These are phyloP conservation scores for Athripsodes cinereus DNA, from an alignment of 2,888 invertebrate species.

Conservation along the genomic window DNA sequence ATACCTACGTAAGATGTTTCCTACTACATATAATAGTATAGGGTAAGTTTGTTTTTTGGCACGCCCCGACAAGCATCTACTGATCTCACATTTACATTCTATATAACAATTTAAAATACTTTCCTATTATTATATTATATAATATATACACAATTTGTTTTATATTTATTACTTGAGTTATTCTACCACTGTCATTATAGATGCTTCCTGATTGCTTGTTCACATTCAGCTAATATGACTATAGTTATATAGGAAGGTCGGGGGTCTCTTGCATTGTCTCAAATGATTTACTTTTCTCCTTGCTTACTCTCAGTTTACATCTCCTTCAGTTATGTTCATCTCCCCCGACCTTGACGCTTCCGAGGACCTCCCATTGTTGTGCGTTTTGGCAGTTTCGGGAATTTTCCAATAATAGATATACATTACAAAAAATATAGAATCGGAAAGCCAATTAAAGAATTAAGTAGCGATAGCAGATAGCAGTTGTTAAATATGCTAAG, in stretches of 20 bases:
- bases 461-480: conserved; percentile 40
- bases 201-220: conserved; percentile 18
- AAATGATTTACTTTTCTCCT: not conserved
- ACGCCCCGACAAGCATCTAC: conserved; percentile 22
- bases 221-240: not conserved
- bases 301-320: not conserved
- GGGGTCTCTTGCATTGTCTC: not conserved
- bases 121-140: conserved; percentile 23
- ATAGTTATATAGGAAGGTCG: not conserved
- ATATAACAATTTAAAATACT: conserved; percentile 29
- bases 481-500: conserved; percentile 24
- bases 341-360: conserved; percentile 28
- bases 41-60: not conserved
- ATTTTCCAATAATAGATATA: conserved; percentile 23
- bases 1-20: too few relatives aligned
- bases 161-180: conserved; percentile 25
- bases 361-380: conserved; percentile 24
- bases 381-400: conserved; percentile 16
- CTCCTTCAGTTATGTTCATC: conserved; percentile 17
- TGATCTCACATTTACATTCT: conserved; percentile 25
- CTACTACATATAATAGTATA: too few relatives aligned
- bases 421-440: conserved; percentile 18
- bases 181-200: conserved; percentile 28
- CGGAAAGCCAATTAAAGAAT: conserved; percentile 32
- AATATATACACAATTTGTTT: conserved; percentile 28